Evolutionary conservation across 2,888 invertebrate genomes (phyloP), one percentile per base, ranked within the genome.

Genomic region (Podabrus alpinus): DNA sequence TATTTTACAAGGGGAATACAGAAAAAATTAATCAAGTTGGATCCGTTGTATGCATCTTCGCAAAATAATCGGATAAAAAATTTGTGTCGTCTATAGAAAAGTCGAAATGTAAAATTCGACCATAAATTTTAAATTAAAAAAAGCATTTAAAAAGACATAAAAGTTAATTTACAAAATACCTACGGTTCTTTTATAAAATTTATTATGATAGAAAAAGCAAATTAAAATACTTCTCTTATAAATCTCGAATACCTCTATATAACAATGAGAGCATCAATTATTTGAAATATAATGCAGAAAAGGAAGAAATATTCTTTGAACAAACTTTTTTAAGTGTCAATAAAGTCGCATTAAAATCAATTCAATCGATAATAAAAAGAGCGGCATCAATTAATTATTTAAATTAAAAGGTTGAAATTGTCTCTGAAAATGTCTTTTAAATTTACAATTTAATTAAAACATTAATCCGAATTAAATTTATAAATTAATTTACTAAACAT

Each of bases 251-350:
- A 45, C 45, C 45, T 45, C 45, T n/a, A 45, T 70, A 70, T 64
- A 66, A 71, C 71, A 71, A 71, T 66, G 71, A 66, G 71, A 29
- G 59, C 71, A 59, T 71, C 66, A 71, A 71, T 71, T 66, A 71
- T 16, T 24, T 24, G 16, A 59, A 71, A 71, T 71, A 66, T 71
- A 66, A 66, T 66, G 59, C 66, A 71, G 11, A 15, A 45, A 45
- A 45, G 45, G 29, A 15, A 45, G 62, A 29, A 69, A 15, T 62
- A 17, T 45, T 70, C 64, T 69, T 61, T 24, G 45, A n/a, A 64
- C 15, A 24, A 64, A 70, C 45, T 70, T 29, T 70, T 13, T 45
- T 45, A 45, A 45, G 45, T 45, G 45, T 45, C 45, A 45, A 45
- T 45, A 45, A 45, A 45, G 45, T 45, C 45, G 45, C 45, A 45